These are phyloP conservation scores for Oryctes rhinoceros DNA, from an alignment of 1,140 invertebrate genomes.

Conservation along the genomic window DNA sequence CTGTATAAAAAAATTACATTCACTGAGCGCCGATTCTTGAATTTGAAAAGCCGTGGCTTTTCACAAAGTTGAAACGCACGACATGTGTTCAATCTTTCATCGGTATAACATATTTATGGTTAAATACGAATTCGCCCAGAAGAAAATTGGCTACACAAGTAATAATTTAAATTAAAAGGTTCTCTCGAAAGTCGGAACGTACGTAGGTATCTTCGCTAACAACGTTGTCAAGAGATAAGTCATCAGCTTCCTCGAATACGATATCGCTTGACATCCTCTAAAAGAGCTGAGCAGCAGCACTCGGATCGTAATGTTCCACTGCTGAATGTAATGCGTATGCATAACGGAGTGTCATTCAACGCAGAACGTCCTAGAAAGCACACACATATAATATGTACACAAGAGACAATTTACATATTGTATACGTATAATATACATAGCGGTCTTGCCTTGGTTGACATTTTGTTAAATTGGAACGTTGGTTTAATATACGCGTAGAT, in stretches of 20 bases:
- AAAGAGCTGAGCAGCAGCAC: not conserved
- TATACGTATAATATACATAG: not conserved
- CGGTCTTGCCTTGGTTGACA: not conserved
- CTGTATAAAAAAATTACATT: no score
- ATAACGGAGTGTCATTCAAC: slow-evolving; percentile 9
- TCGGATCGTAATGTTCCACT: not conserved
- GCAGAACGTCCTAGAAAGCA: not conserved
- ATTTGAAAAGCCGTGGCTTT: no score
- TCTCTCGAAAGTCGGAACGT: not conserved
- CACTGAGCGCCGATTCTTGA: no score
- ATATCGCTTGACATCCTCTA: slow-evolving; percentile 8
- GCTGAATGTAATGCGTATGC: not conserved
- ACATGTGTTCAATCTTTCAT: no score
- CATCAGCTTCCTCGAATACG: not conserved
- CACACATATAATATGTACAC: not conserved
- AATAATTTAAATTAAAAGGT: no score
- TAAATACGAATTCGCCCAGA: not conserved
- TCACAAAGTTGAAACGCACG: no score
- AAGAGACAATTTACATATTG: slow-evolving; percentile 1
- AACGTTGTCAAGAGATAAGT: slow-evolving; percentile 15
- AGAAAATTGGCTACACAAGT: not conserved
- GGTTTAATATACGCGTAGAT: no score
- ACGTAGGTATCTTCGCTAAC: not conserved
- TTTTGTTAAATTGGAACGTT: not conserved
- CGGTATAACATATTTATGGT: no score